A percentile compares a stretch with the other conserved stretches of the same genome.
These are phyloP conservation scores for Teleiodes luculella DNA, from an alignment of 2,888 invertebrate genomes.

Conservation along the genomic window DNA sequence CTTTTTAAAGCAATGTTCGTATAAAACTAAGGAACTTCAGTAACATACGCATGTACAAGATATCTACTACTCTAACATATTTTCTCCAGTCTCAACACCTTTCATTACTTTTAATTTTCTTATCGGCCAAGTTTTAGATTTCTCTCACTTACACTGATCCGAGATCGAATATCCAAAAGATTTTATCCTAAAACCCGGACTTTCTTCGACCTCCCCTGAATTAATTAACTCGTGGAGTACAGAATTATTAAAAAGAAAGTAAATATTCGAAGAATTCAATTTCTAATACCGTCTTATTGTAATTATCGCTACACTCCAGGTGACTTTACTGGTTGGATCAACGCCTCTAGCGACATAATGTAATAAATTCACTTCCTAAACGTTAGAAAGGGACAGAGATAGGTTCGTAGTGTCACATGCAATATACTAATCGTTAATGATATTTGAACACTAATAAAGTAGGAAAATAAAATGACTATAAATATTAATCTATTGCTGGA, in stretches of 20 bases:
- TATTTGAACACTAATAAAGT: constrained; percentile 70
- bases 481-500: constrained; percentile 66
- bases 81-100: neutral
- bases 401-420: constrained; percentile 44
- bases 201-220: constrained; percentile 43
- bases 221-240: constrained; percentile 53
- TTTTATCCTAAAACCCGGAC: constrained; percentile 24
- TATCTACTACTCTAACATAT: no score
- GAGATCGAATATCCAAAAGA: constrained; percentile 11
- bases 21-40: no score
- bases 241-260: constrained; percentile 54
- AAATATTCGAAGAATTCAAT: constrained; percentile 52
- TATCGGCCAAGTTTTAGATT: constrained; percentile 14
- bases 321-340: constrained; percentile 48
- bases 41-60: no score
- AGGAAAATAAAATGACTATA: constrained; percentile 67
- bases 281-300: constrained; percentile 38
- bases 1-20: no score
- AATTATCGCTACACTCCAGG: constrained; percentile 51
- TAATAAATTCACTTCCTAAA: constrained; percentile 58
- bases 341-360: constrained; percentile 42
- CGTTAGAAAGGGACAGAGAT: constrained; percentile 36
- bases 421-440: constrained; percentile 68
- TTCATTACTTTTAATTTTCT: constrained; percentile 2
- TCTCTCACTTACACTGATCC: constrained; percentile 23